Percentiles rank a stretch among this genome's conserved stretches.
Conservation (phyloP, 2,797 vertebrate species). For the Liparis tanakae region DNA sequence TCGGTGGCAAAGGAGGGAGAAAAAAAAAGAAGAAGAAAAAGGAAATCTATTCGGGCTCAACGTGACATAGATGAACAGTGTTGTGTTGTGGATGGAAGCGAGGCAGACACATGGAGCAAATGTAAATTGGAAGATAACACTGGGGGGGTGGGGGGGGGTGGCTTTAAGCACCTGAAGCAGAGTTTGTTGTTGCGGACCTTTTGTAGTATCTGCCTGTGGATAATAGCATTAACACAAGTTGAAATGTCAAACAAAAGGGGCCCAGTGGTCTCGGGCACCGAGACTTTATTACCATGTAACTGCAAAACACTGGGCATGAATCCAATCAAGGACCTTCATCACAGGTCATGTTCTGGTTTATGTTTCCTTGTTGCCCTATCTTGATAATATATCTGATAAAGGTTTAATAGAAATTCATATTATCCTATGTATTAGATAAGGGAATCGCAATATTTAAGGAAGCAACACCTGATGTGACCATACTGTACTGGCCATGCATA, state of each 20-base stretch:
- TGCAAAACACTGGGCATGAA: constrained; percentile 19
- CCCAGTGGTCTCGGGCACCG: constrained; percentile 12
- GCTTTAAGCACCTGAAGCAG: constrained; percentile 15
- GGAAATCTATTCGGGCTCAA: constrained; percentile 37
- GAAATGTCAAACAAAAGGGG: constrained; percentile 52
- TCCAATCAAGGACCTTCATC: constrained; percentile 39
- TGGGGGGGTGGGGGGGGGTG: background rate
- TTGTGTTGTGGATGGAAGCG: constrained; percentile 36
- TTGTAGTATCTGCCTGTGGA: constrained; percentile 30
- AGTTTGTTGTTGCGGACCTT: constrained; percentile 31
- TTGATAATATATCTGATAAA: background rate
- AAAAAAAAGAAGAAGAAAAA: constrained; percentile 44
- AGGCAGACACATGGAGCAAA: constrained; percentile 17
- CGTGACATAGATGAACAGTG: constrained; percentile 53
- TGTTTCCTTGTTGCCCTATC: background rate
- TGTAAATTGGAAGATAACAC: constrained; percentile 41
- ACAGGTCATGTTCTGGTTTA: constrained; percentile 6
- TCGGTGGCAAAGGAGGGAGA: constrained; percentile 29
- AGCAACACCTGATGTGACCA: background rate
- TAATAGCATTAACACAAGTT: constrained; percentile 41
- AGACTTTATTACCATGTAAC: constrained; percentile 10
- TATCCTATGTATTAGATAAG: background rate
- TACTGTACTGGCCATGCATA: background rate
- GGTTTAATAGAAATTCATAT: background rate
- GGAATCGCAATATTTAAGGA: background rate